Conservation (phyloP, 2,797 vertebrate species). For the Halcyon smyrnensis region DNA sequence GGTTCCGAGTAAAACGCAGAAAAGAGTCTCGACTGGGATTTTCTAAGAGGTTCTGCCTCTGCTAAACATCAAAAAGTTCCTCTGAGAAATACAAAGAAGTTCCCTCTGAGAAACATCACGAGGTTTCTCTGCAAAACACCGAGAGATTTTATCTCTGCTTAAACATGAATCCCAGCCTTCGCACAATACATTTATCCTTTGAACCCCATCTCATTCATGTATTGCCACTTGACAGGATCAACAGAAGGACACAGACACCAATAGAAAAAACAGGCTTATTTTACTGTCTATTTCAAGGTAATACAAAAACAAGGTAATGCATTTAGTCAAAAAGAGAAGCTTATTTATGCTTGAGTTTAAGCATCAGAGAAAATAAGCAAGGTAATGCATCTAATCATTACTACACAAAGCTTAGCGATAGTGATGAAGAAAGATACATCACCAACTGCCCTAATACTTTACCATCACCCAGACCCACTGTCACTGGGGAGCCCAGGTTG, state of each 20-base stretch:
- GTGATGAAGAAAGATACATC: not conserved
- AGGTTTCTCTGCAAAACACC: too few relatives aligned
- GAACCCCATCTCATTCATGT: too few relatives aligned
- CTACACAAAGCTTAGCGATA: not conserved
- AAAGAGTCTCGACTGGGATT: too few relatives aligned
- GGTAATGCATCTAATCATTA: not conserved
- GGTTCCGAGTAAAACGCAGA: too few relatives aligned
- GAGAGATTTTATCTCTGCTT: too few relatives aligned
- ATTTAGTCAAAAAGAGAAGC: not conserved
- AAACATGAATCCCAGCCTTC: too few relatives aligned
- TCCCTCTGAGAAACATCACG: too few relatives aligned
- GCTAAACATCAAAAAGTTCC: too few relatives aligned
- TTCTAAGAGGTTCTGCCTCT: too few relatives aligned
- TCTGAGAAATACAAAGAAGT: too few relatives aligned
- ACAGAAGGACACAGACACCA: not conserved
- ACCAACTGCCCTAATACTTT: not conserved
- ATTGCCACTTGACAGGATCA: not conserved
- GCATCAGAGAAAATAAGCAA: not conserved
- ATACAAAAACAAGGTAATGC: not conserved
- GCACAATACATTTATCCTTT: too few relatives aligned
- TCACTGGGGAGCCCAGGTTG: not conserved
- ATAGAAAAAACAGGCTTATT: not conserved
- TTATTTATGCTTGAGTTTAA: not conserved
- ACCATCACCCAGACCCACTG: not conserved
- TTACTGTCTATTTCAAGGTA: not conserved